A percentile compares a stretch with the other conserved stretches of the same genome.
These are phyloP conservation scores for Rhorus exstirpatorius DNA, from an alignment of 2,888 invertebrate species.

Conservation along the genomic window DNA sequence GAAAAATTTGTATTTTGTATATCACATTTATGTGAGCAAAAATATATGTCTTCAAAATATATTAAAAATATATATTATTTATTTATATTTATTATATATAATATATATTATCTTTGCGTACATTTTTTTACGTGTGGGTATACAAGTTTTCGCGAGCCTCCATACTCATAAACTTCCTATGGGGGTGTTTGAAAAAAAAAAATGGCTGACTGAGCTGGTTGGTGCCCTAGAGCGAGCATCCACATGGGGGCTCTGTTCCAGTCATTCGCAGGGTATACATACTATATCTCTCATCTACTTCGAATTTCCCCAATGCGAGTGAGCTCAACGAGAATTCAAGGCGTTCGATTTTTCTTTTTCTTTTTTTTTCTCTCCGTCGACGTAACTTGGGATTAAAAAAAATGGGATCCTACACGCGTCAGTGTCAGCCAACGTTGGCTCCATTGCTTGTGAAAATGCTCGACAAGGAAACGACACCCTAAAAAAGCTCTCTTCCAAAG, in stretches of 20 bases:
- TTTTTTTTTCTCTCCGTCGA: conserved; percentile 20
- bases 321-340: conserved; percentile 25
- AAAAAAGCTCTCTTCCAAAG: conserved; percentile 61
- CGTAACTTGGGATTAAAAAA: conserved; percentile 44
- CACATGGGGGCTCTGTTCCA: conserved; percentile 34
- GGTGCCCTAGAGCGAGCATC: conserved; percentile 35
- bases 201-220: conserved; percentile 54
- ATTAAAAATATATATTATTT: too few relatives aligned
- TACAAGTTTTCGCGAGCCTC: not conserved
- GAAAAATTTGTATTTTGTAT: too few relatives aligned
- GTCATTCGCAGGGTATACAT: conserved; percentile 8
- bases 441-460: conserved; percentile 33
- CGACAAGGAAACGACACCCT: conserved; percentile 62
- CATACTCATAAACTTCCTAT: not conserved
- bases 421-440: conserved; percentile 76
- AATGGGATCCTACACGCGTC: conserved; percentile 74
- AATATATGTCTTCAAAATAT: too few relatives aligned
- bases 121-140: too few relatives aligned
- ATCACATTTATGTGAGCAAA: too few relatives aligned
- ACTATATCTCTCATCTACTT: conserved; percentile 22
- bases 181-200: conserved; percentile 60
- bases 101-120: too few relatives aligned
- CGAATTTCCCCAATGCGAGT: conserved; percentile 12
- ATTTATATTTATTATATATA: too few relatives aligned
- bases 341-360: conserved; percentile 25